Percentiles rank a stretch among this genome's conserved stretches.
phyloP scores from a whole-genome alignment of 2,888 invertebrate genomes.

The Microctonus aethiopoides region DNA sequence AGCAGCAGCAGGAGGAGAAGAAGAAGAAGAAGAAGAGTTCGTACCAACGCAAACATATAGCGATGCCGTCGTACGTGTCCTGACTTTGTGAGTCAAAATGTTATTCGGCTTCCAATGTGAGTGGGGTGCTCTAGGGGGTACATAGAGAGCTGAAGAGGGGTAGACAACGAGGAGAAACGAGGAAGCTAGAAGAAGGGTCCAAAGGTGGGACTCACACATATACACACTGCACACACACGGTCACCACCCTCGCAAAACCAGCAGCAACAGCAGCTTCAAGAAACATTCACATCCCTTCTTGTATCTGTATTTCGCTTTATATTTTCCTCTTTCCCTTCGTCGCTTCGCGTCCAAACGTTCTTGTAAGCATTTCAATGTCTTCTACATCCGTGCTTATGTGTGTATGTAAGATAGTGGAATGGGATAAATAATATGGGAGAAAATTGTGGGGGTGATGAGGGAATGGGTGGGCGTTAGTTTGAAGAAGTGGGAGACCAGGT shows the following conservation, averaged over 20 bases:
- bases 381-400: neutral
- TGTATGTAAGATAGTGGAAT: neutral
- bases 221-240: too few species aligned
- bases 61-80: slow-evolving; percentile 47
- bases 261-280: slow-evolving; percentile 29
- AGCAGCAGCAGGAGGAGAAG: slow-evolving; percentile 27
- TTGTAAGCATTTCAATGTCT: slow-evolving; percentile 2
- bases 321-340: slow-evolving; percentile 33
- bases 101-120: slow-evolving; percentile 41
- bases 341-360: neutral
- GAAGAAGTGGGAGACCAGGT: slow-evolving; percentile 21
- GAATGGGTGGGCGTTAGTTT: neutral
- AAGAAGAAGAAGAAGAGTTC: too few species aligned
- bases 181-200: slow-evolving; percentile 5
- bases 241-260: slow-evolving; percentile 24
- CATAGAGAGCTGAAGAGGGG: neutral
- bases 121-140: slow-evolving; percentile 31
- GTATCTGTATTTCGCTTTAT: slow-evolving; percentile 32
- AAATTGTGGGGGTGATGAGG: neutral
- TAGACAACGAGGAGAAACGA: neutral
- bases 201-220: slow-evolving; percentile 25
- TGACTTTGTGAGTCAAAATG: slow-evolving; percentile 46
- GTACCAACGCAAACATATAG: slow-evolving; percentile 40
- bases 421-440: neutral
- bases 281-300: slow-evolving; percentile 6